Evolutionary conservation across 2,797 vertebrate species (phyloP).

Genomic region (Selene dorsalis): DNA sequence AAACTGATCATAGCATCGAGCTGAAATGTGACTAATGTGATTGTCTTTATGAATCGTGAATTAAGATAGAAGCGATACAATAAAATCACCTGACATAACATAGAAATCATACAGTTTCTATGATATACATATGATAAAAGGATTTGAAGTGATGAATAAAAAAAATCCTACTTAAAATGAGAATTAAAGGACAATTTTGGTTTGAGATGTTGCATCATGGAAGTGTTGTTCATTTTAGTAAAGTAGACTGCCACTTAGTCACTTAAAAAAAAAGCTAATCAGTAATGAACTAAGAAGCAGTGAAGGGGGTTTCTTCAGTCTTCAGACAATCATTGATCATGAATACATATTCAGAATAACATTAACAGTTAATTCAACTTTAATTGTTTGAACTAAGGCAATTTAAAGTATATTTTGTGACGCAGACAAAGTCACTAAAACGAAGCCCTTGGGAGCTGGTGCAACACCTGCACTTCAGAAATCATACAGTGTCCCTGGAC

Average conservation of each 20-base stretch:
- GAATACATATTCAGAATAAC: not conserved
- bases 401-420: not conserved
- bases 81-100: not conserved
- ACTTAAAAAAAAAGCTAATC: not conserved
- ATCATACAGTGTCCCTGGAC: conserved; percentile 16
- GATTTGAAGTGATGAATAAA: not conserved
- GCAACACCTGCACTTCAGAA: conserved; percentile 42
- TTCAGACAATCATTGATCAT: not conserved
- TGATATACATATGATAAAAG: too few relatives aligned
- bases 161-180: not conserved
- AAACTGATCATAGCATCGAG: not conserved
- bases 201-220: not conserved
- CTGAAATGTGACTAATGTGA: not conserved
- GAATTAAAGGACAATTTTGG: not conserved
- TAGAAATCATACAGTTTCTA: not conserved
- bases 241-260: not conserved
- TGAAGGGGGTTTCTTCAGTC: not conserved
- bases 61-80: not conserved
- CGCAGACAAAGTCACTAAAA: not conserved
- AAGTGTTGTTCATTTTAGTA: not conserved
- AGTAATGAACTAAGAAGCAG: not conserved
- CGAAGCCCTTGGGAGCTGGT: conserved; percentile 17
- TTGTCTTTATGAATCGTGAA: not conserved
- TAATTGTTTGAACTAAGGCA: not conserved
- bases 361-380: not conserved